These are phyloP conservation scores for Brachionus asplanchnoidis DNA, from an alignment of 1,140 invertebrate species.

Conservation along the genomic window DNA sequence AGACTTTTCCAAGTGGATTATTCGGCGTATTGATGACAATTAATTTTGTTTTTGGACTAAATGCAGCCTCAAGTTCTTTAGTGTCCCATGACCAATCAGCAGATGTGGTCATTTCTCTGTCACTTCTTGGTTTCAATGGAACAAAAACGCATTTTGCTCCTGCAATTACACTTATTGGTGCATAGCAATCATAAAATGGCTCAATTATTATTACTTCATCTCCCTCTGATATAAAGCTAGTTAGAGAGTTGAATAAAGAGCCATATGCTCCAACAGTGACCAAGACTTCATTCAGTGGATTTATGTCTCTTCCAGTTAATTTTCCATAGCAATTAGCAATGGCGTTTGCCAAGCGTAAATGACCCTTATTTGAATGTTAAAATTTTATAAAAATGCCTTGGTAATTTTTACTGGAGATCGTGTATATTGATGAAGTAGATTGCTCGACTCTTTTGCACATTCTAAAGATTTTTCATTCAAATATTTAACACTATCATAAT, in stretches of 20 bases:
- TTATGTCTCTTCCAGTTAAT: constrained; percentile 67
- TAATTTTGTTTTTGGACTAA: constrained; percentile 84
- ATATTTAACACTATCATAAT: constrained; percentile 78
- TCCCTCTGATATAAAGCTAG: constrained; percentile 75
- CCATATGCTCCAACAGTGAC: constrained; percentile 88
- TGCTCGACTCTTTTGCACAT: constrained; percentile 66
- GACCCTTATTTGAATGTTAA: constrained; percentile 65
- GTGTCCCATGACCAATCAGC: constrained; percentile 83
- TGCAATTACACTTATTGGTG: constrained; percentile 81
- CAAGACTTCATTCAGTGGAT: constrained; percentile 77
- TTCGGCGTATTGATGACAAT: constrained; percentile 93
- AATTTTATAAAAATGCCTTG: neutral
- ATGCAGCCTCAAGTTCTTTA: constrained; percentile 73
- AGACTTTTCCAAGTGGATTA: constrained; percentile 86
- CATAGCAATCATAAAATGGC: constrained; percentile 96
- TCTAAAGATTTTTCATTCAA: constrained; percentile 72
- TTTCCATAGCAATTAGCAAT: constrained; percentile 78
- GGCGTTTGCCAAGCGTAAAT: constrained; percentile 78
- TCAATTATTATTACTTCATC: constrained; percentile 92
- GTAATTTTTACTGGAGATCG: constrained; percentile 58
- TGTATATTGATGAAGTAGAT: constrained; percentile 80
- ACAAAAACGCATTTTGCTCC: constrained; percentile 82
- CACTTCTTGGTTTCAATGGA: constrained; percentile 71
- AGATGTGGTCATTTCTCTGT: constrained; percentile 59
- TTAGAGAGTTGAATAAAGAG: constrained; percentile 66